Base-by-base conservation (phyloP, 2,888 invertebrate genomes). In the Pseudeuparius sepicola region DNA sequence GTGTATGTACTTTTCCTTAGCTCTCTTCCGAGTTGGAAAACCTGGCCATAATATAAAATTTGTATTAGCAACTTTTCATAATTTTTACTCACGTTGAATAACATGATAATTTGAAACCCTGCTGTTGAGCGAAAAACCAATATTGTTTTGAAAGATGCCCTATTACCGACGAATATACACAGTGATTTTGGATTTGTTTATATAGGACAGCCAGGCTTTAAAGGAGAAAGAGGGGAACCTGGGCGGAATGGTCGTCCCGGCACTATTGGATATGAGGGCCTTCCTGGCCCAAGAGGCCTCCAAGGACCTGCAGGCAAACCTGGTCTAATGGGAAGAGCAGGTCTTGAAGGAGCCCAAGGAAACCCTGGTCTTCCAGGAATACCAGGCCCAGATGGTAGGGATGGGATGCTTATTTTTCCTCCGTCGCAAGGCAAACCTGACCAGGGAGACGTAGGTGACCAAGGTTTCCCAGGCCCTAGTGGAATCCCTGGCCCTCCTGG, bases 241-340 rank as follows among this genome's bases (percentile, higher is more conserved):
- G 75, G 71, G 16, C 47, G 64, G 14, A 57, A 65, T 37, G 73
- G 73, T 9, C 55, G 60, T 14, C 56, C 63, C 1, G 71, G 70
- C n/a, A 41, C 56, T 14, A 60, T 61, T 18, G 82, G 82, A 34
- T 66, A 63, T 28, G 63, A 63, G 4, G 86, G 85, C 28, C 57
- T 71, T 1, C 61, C 64, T 23, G 78, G 78, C 55, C 55, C 56
- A 7, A 55, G 58, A 28, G 72, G 72, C 12, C 50, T 57, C 9
- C 63, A 63, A 53, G 59, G 73, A 25, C 35, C 61, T 56, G 35
- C 42, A 58, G 72, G 71, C 38, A 67, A 62, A 20, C 48, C 60
- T 3, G 76, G 77, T 4, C 37, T 55, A 2, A 41, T 52, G 2
- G 72, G 72, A 16, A 60, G 64, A 41, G 44, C 55, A 23, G 68